Conservation (phyloP, 2,113 vertebrate species). For the Lampris incognitus region DNA sequence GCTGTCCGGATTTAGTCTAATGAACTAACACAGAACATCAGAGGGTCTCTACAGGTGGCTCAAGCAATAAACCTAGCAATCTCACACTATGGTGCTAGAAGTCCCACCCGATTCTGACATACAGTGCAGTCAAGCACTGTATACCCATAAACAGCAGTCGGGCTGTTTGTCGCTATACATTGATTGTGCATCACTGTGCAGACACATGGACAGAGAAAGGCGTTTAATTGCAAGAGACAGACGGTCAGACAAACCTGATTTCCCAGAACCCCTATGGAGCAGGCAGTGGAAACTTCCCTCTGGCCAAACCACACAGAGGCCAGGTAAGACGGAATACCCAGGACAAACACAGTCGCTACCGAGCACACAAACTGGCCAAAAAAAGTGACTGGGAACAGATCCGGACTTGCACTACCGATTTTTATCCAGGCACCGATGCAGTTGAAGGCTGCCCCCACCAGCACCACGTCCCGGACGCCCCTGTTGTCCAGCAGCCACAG, state of each 20-base stretch:
- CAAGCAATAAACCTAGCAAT: conserved; percentile 17
- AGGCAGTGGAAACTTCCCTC: conserved; percentile 88
- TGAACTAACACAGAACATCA: not conserved
- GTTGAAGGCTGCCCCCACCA: conserved; percentile 86
- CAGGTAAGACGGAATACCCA: conserved; percentile 88
- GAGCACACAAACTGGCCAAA: conserved; percentile 88
- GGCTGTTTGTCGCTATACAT: not conserved
- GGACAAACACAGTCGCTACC: conserved; percentile 87
- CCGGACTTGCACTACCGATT: conserved; percentile 83
- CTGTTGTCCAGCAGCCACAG: conserved; percentile 82
- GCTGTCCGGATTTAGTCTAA: too few species aligned
- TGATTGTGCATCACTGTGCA: not conserved
- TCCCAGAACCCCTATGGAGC: conserved; percentile 89
- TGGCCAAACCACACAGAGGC: conserved; percentile 90
- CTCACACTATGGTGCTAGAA: conserved; percentile 42
- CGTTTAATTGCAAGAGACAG: not conserved
- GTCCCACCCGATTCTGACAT: conserved; percentile 36
- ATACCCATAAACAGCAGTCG: conserved; percentile 28
- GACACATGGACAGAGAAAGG: not conserved
- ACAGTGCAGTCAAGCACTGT: conserved; percentile 17
- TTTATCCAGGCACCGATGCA: conserved; percentile 92
- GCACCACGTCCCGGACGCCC: conserved; percentile 86
- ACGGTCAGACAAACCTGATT: conserved; percentile 86
- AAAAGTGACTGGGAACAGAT: conserved; percentile 83
- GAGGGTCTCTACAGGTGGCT: conserved; percentile 24